Conservation (phyloP, 2,888 invertebrate genomes). For the Drosophila siamana region DNA sequence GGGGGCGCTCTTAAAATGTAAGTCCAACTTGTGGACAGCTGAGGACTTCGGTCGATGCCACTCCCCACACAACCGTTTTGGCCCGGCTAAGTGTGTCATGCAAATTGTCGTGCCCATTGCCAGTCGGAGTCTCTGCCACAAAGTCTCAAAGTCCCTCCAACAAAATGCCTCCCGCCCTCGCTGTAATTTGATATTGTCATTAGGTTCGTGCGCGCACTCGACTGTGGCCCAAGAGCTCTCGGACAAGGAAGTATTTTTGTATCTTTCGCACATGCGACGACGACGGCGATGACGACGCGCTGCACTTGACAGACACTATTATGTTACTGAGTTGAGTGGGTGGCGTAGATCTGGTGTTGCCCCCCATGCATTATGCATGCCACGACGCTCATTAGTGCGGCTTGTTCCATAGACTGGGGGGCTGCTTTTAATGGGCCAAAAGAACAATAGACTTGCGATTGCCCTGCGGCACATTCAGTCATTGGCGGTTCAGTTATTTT, state of each 20-base stretch:
- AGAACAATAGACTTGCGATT: slow-evolving; percentile 73
- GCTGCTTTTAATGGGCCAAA: slow-evolving; percentile 61
- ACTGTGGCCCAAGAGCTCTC: slow-evolving; percentile 63
- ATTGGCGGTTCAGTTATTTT: slow-evolving; percentile 15
- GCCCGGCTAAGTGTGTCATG: slow-evolving; percentile 73
- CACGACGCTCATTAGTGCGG: slow-evolving; percentile 73
- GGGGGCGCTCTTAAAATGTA: slow-evolving; percentile 41
- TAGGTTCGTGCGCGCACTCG: slow-evolving; percentile 76
- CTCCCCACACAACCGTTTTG: slow-evolving; percentile 24
- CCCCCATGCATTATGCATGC: slow-evolving; percentile 73
- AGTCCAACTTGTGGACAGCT: slow-evolving; percentile 55
- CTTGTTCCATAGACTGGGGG: slow-evolving; percentile 42
- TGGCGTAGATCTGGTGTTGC: slow-evolving; percentile 33
- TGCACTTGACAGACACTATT: slow-evolving; percentile 79
- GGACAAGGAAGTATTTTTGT: slow-evolving; percentile 72
- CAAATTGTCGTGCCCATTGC: slow-evolving; percentile 59
- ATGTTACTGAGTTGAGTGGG: slow-evolving; percentile 63
- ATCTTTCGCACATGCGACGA: slow-evolving; percentile 66
- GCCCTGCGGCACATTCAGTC: slow-evolving; percentile 36
- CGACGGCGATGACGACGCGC: slow-evolving; percentile 45
- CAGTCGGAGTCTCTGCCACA: slow-evolving; percentile 2
- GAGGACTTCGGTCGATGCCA: slow-evolving; percentile 44
- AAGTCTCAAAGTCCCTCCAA: background rate
- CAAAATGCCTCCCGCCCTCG: slow-evolving; percentile 10
- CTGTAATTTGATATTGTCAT: slow-evolving; percentile 78